Evolutionary conservation across 1,140 invertebrate species (phyloP).

Genomic region (Macrotrachela quadricornifera): DNA sequence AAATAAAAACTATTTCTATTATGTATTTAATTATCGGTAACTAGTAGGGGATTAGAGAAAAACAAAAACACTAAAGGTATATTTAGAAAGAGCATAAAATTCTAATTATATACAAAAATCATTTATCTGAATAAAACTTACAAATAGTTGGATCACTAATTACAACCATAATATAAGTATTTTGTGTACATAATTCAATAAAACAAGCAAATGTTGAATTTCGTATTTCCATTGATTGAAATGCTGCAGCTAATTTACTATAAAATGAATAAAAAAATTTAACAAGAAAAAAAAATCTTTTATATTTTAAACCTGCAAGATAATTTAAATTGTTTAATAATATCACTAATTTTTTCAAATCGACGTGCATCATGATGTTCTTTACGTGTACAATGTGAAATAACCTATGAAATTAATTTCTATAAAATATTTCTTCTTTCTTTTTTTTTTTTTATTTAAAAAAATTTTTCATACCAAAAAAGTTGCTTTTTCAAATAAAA

Average conservation of each 20-base stretch:
- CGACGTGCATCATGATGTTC: constrained; percentile 77
- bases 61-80: too few species aligned
- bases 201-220: constrained; percentile 91
- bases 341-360: constrained; percentile 99
- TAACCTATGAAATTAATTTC: too few species aligned
- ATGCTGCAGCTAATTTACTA: constrained; percentile 82
- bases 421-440: neutral
- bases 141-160: constrained; percentile 83
- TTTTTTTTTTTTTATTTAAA: neutral
- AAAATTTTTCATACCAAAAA: constrained; percentile 47
- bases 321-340: constrained; percentile 97
- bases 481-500: constrained; percentile 89
- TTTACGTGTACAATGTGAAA: constrained; percentile 75
- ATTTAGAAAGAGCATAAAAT: too few species aligned
- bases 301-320: constrained; percentile 44
- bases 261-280: constrained; percentile 21
- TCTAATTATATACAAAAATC: too few species aligned
- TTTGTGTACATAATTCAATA: constrained; percentile 92
- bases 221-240: constrained; percentile 80
- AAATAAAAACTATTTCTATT: too few species aligned
- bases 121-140: constrained; percentile 25
- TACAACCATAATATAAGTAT: constrained; percentile 96
- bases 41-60: too few species aligned
- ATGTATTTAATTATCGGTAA: too few species aligned
- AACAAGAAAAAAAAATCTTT: neutral